Evolutionary conservation across 2,888 invertebrate species (phyloP), one percentile per base, ranked within the genome.

Genomic region (Drosophila anomalata): DNA sequence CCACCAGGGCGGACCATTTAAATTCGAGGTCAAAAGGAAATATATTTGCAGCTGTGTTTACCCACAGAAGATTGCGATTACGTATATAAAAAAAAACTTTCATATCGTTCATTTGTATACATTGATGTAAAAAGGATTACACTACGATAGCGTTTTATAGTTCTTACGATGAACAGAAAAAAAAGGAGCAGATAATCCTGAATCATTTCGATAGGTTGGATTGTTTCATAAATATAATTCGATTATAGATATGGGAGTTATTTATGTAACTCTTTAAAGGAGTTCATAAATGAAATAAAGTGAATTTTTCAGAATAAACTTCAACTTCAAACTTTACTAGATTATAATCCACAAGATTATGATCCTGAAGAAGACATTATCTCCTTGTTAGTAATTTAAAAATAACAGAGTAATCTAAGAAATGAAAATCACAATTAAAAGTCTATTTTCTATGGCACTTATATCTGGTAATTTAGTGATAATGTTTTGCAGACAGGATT

Each of bases 31-130:
- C 57, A 61, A 75, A 68, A 79, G 68, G 72, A 80, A 81, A 84
- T 73, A 73, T 67, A 82, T 84, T 76, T 78, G 82, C 83, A 83
- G 85, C 83, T 83, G 82, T 83, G 71, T 80, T 78, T 85, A 77
- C 68, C 68, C 72, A 68, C 60, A 44, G 53, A 81, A 78, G 82
- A 83, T 81, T 66, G 68, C 59, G 67, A 68, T 68, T 68, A 36
- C 66, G 67, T 52, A 67, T 46, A 65, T 65, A 65, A 39, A 42
- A n/a, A 42, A 42, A 11, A 42, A 17, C 17, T 48, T 50, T 24
- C 29, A 66, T 55, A 39, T 50, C 65, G 42, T 33, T 24, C 39
- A 41, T 56, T 31, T 47, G 39, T 29, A 41, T 51, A 52, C 24
- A 47, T 22, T 51, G 33, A 11, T 17, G 17, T 6, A 58, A 42